These are phyloP conservation scores for Papilio elwesi DNA, from an alignment of 2,888 invertebrate genomes.

Conservation along the genomic window DNA sequence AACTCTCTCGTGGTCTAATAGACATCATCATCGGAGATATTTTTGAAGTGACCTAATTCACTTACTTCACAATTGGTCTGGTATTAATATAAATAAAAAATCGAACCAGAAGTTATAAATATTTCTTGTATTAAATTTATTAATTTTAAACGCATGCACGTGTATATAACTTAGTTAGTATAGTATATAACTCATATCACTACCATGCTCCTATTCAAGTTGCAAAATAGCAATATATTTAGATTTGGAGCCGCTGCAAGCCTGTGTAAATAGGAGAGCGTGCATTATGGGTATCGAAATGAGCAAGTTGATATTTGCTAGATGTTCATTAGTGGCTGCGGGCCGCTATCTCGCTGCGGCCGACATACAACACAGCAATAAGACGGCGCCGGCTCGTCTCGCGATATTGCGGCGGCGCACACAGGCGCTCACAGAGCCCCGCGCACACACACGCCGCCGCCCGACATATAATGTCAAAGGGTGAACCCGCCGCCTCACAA, in stretches of 20 bases:
- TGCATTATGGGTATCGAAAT: conserved; percentile 31
- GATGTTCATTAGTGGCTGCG: conserved; percentile 35
- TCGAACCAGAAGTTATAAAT: no score
- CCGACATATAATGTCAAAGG: conserved; percentile 81
- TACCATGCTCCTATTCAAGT: neutral
- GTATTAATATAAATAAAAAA: no score
- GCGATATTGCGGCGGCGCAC: conserved; percentile 39
- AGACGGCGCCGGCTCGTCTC: conserved; percentile 69
- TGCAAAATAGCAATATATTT: conserved; percentile 12
- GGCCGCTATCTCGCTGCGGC: conserved; percentile 27
- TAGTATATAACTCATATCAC: neutral
- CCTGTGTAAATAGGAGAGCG: conserved; percentile 23
- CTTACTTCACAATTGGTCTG: no score
- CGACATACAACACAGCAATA: conserved; percentile 36
- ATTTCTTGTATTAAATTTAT: neutral
- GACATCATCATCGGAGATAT: no score
- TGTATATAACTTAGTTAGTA: neutral
- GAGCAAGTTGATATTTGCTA: conserved; percentile 36
- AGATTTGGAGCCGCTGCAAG: conserved; percentile 2
- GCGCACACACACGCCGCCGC: conserved; percentile 53
- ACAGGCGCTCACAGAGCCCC: conserved; percentile 48
- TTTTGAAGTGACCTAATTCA: no score
- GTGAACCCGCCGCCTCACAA: conserved; percentile 83
- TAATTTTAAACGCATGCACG: neutral
- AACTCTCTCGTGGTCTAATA: no score